A percentile compares a stretch with the other conserved stretches of the same genome.
phyloP scores from a whole-genome alignment of 2,888 invertebrate genomes.

The Itoplectis maculator region DNA sequence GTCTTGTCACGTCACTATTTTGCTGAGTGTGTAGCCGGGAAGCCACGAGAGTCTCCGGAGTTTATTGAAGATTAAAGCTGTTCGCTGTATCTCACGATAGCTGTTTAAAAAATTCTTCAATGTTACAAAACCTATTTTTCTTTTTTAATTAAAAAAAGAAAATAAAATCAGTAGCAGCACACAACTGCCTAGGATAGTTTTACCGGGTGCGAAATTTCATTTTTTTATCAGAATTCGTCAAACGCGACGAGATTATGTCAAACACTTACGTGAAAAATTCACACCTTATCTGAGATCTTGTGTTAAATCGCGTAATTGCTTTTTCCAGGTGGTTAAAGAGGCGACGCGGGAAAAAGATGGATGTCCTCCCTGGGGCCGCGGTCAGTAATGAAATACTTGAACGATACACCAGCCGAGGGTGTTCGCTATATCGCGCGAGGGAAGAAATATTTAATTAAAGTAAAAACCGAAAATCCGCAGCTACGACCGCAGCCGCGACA shows the following conservation, averaged over 20 bases:
- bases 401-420: conserved; percentile 49
- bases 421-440: conserved; percentile 25
- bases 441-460: conserved; percentile 83
- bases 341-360: conserved; percentile 12
- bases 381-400: conserved; percentile 64
- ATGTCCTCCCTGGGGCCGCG: conserved; percentile 41
- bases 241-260: background rate
- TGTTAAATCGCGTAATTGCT: conserved; percentile 11
- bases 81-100: background rate
- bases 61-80: background rate
- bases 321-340: conserved; percentile 22
- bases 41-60: background rate
- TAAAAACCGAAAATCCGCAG: conserved; percentile 81
- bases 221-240: background rate
- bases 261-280: background rate
- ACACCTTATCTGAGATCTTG: background rate
- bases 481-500: conserved; percentile 73
- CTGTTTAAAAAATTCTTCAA: background rate
- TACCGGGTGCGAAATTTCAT: too few species aligned
- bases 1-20: conserved; percentile 32
- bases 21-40: background rate
- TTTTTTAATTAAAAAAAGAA: background rate
- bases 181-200: too few species aligned
- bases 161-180: too few species aligned
- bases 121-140: background rate